These are phyloP conservation scores for Brachionus angularis DNA, from an alignment of 1,140 invertebrate species.

Conservation along the genomic window DNA sequence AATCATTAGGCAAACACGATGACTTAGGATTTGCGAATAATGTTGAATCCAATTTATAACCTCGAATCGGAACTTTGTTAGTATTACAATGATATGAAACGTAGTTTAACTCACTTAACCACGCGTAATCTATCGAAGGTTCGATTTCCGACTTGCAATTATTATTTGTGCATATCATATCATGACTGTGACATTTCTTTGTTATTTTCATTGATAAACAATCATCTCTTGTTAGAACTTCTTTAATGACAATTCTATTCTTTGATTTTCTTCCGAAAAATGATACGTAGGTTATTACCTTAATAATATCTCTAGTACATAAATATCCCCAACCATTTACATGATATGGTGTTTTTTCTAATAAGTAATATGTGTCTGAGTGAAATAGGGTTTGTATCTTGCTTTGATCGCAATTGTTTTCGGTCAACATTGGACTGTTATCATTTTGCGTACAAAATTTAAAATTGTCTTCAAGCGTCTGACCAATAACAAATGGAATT, in stretches of 20 bases:
- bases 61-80: conserved; percentile 11
- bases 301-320: conserved; percentile 11
- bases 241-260: not conserved
- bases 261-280: conserved; percentile 19
- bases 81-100: conserved; percentile 11
- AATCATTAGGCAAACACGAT: not conserved
- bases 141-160: conserved; percentile 10
- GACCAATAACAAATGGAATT: no score
- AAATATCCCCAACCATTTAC: conserved; percentile 12
- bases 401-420: no score
- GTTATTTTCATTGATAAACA: conserved; percentile 31
- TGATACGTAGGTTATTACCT: conserved; percentile 15
- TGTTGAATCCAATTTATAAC: not conserved
- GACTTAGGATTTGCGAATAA: not conserved
- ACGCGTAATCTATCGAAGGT: conserved; percentile 1
- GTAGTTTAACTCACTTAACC: not conserved
- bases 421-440: no score
- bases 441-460: no score
- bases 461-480: no score
- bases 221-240: conserved; percentile 3
- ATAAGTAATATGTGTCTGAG: no score
- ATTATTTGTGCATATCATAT: conserved; percentile 7
- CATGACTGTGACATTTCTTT: conserved; percentile 17
- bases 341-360: not conserved
- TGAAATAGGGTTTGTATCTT: no score